phyloP scores from a whole-genome alignment of 35 echinoderm and acorn worm species.

The Apostichopus parvimensis region DNA sequence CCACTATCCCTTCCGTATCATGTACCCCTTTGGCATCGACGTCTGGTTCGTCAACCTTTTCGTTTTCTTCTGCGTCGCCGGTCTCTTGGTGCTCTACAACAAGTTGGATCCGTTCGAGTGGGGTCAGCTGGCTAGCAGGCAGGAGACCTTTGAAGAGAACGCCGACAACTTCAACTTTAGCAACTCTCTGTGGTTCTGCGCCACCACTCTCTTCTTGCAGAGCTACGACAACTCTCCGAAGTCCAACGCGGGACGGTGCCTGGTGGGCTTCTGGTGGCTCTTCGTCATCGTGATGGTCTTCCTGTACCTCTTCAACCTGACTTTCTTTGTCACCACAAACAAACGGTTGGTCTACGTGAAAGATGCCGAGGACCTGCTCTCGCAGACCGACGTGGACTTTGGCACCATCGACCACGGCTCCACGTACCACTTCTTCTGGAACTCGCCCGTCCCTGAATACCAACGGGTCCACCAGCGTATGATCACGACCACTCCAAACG shows the following conservation, averaged over 20 bases:
- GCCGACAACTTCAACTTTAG: constrained; percentile 87
- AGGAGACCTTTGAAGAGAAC: constrained; percentile 84
- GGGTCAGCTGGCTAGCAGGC: constrained; percentile 73
- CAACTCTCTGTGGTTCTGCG: constrained; percentile 93
- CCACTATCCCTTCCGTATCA: constrained; percentile 86
- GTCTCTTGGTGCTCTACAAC: constrained; percentile 78
- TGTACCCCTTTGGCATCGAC: constrained; percentile 86
- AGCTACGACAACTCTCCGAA: constrained; percentile 86
- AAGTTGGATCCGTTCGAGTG: constrained; percentile 94
- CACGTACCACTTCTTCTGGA: constrained; percentile 82
- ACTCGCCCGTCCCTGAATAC: constrained; percentile 76
- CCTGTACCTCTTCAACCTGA: constrained; percentile 88
- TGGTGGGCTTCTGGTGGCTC: constrained; percentile 95
- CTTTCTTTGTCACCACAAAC: constrained; percentile 85
- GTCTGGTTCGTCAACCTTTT: constrained; percentile 94
- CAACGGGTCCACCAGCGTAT: constrained; percentile 86
- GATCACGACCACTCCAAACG: constrained; percentile 64
- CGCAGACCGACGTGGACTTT: constrained; percentile 78
- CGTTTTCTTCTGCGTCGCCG: constrained; percentile 74
- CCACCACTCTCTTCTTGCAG: constrained; percentile 87
- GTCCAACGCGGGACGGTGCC: constrained; percentile 80
- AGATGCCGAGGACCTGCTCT: constrained; percentile 67
- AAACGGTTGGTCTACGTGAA: constrained; percentile 72
- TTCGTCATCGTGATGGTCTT: constrained; percentile 96
- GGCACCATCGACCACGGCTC: constrained; percentile 83